phyloP scores from a whole-genome alignment of 2,797 vertebrate genomes.

The Melanotaenia trifasciata region DNA sequence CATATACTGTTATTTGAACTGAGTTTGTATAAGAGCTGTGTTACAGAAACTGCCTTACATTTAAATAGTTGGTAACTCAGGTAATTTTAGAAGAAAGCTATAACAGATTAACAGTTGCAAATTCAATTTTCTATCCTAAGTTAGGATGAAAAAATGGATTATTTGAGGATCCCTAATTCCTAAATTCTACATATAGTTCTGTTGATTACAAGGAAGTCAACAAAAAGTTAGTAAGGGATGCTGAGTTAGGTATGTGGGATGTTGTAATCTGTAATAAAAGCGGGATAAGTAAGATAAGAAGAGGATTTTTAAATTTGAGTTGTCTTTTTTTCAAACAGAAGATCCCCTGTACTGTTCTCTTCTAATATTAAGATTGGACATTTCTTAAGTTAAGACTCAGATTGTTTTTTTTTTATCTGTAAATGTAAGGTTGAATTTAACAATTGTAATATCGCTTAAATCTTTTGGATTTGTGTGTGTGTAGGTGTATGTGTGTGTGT shows the following conservation, averaged over 20 bases:
- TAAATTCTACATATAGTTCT: not conserved
- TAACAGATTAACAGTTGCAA: not conserved
- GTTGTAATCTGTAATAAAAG: not conserved
- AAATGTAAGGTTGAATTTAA: not conserved
- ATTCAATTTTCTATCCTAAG: not conserved
- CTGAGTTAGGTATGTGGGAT: not conserved
- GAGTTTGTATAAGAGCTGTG: not conserved
- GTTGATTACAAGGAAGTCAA: not conserved
- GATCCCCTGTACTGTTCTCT: not conserved
- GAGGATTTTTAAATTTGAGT: not conserved
- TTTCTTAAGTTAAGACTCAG: not conserved
- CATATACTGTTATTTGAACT: not conserved
- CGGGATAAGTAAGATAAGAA: not conserved
- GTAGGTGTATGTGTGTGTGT: constrained; percentile 32
- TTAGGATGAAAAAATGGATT: not conserved
- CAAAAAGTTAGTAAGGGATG: not conserved
- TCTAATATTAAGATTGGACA: not conserved
- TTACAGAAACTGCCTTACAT: not conserved
- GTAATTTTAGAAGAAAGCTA: not conserved
- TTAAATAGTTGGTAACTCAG: not conserved
- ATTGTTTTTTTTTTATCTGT: not conserved
- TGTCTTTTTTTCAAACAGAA: not conserved
- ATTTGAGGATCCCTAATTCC: not conserved
- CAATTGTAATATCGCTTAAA: constrained; percentile 10
- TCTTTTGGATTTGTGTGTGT: constrained; percentile 22